Percentiles rank a stretch among this genome's conserved stretches.
These are phyloP conservation scores for Heliconius hortense DNA, from an alignment of 2,888 invertebrate species.

Conservation along the genomic window DNA sequence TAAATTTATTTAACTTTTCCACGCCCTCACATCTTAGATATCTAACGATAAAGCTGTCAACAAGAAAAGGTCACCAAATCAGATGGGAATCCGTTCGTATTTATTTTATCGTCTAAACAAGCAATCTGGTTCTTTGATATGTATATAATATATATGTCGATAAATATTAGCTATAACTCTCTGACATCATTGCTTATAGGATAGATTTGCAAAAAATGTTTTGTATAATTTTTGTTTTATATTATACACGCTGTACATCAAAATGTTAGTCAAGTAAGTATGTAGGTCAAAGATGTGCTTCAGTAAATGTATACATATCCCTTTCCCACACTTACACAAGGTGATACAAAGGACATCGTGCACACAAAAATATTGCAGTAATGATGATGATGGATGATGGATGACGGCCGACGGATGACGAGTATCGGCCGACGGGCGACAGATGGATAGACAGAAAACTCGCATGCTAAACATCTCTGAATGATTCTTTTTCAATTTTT, in stretches of 20 bases:
- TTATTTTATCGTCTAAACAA: slow-evolving; percentile 28
- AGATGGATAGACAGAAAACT: neutral
- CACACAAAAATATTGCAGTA: neutral
- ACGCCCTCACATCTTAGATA: slow-evolving; percentile 76
- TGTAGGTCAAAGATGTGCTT: neutral
- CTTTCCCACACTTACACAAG: neutral
- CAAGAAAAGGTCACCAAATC: slow-evolving; percentile 68
- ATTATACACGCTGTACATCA: neutral
- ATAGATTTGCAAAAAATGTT: neutral
- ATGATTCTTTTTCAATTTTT: no score
- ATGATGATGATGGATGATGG: neutral
- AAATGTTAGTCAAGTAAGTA: no score
- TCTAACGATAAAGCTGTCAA: slow-evolving; percentile 78
- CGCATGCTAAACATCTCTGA: neutral
- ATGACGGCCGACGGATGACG: neutral
- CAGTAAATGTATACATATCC: neutral
- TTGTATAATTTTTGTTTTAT: neutral
- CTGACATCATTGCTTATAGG: neutral
- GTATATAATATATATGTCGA: slow-evolving; percentile 16
- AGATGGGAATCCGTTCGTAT: slow-evolving; percentile 36
- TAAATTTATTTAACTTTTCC: slow-evolving; percentile 80
- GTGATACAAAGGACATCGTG: neutral
- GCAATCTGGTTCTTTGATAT: slow-evolving; percentile 24
- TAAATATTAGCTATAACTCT: slow-evolving; percentile 14
- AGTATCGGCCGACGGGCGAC: neutral